Conservation (phyloP, 64 coral and sea anemone species). For the Montipora capricornis region DNA sequence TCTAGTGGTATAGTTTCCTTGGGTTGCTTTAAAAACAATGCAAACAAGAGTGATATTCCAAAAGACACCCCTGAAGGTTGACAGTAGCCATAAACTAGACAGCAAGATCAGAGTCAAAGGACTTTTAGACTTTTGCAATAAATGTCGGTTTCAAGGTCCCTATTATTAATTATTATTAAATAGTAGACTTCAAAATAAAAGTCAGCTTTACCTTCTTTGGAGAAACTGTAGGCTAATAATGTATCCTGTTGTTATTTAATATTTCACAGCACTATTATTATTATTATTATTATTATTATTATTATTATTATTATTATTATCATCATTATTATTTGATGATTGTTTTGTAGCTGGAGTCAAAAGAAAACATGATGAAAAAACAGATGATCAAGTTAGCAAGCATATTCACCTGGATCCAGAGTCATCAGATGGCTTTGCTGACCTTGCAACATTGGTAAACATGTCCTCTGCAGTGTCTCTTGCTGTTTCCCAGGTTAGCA, state of each 20-base stretch:
- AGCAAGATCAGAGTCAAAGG: too few relatives aligned
- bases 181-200: background rate
- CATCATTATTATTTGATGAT: background rate
- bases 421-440: slow-evolving; percentile 46
- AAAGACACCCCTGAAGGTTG: too few relatives aligned
- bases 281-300: too few relatives aligned
- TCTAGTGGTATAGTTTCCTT: too few relatives aligned
- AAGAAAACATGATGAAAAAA: slow-evolving; percentile 22
- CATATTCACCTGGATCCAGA: slow-evolving; percentile 38
- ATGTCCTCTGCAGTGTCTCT: slow-evolving; percentile 37
- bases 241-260: background rate
- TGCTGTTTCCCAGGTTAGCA: slow-evolving; percentile 35
- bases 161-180: too few relatives aligned
- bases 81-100: too few relatives aligned
- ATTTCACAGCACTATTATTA: background rate
- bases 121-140: too few relatives aligned
- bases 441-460: slow-evolving; percentile 34
- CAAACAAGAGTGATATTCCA: too few relatives aligned
- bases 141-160: too few relatives aligned
- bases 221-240: background rate
- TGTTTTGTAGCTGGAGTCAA: slow-evolving; percentile 27
- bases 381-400: slow-evolving; percentile 36
- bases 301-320: too few relatives aligned
- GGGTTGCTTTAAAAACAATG: too few relatives aligned
- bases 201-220: background rate